phyloP scores from a whole-genome alignment of 1,140 invertebrate species.

The Drosophila baimaii region DNA sequence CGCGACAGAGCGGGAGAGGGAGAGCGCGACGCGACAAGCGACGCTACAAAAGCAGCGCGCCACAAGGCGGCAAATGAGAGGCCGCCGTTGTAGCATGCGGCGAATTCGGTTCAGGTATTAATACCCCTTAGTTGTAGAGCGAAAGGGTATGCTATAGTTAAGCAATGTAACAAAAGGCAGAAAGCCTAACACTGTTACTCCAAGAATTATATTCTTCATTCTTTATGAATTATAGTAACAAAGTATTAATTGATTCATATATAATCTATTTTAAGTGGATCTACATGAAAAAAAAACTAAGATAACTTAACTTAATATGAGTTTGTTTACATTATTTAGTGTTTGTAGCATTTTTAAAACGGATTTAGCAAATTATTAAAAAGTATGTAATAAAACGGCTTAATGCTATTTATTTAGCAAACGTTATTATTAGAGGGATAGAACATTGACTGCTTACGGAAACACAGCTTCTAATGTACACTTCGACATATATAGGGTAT shows the following conservation, averaged over 20 bases:
- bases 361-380: too few relatives aligned
- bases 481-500: background rate
- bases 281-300: too few relatives aligned
- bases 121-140: background rate
- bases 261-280: too few relatives aligned
- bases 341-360: too few relatives aligned
- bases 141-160: background rate
- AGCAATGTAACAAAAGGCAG: background rate
- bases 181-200: background rate
- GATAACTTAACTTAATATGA: too few relatives aligned
- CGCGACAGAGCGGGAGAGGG: conserved; percentile 15
- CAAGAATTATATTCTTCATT: too few relatives aligned
- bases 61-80: conserved; percentile 52
- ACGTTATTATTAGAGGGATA: too few relatives aligned
- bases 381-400: too few relatives aligned
- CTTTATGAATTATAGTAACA: too few relatives aligned
- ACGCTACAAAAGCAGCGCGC: conserved; percentile 14
- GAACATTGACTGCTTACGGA: background rate
- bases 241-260: too few relatives aligned
- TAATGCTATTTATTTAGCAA: too few relatives aligned
- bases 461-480: background rate
- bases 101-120: conserved; percentile 31
- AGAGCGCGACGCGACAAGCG: conserved; percentile 9
- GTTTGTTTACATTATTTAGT: too few relatives aligned
- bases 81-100: conserved; percentile 6